Percentiles rank a stretch among this genome's conserved stretches.
Evolutionary conservation across 2,113 vertebrate species (phyloP).

Genomic region (Cettia cetti): DNA sequence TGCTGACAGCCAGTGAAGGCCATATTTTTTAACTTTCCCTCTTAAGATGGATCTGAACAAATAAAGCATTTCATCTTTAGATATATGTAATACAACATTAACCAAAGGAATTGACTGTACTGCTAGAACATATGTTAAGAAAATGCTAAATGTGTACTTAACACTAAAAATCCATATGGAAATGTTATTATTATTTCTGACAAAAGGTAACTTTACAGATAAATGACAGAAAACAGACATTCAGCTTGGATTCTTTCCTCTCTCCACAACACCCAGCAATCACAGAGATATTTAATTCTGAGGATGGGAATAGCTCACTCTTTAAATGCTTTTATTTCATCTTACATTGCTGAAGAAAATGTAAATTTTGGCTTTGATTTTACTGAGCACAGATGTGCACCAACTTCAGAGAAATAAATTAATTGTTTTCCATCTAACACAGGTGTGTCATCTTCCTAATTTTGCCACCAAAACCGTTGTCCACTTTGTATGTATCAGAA

Average conservation of each 20-base stretch:
- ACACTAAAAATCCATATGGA: neutral
- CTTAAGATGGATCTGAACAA: neutral
- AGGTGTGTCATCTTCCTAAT: neutral
- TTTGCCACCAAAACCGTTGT: neutral
- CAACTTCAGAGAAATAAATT: neutral
- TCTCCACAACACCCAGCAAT: neutral
- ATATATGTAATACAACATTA: neutral
- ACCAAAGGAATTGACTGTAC: neutral
- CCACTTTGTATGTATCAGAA: neutral
- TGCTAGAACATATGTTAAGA: fast-evolving
- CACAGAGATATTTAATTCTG: neutral
- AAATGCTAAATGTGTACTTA: neutral
- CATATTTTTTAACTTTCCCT: neutral
- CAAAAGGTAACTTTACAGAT: neutral
- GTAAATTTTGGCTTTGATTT: neutral
- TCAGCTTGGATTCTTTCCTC: neutral
- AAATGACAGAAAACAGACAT: neutral
- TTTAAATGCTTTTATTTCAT: neutral
- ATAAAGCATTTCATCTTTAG: neutral
- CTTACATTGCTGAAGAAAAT: neutral
- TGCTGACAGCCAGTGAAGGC: neutral
- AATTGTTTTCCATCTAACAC: neutral
- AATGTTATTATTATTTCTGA: neutral
- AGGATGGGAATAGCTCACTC: neutral
- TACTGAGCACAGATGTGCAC: neutral